Conservation (phyloP, 2,888 invertebrate species). For the Thera britannica region DNA sequence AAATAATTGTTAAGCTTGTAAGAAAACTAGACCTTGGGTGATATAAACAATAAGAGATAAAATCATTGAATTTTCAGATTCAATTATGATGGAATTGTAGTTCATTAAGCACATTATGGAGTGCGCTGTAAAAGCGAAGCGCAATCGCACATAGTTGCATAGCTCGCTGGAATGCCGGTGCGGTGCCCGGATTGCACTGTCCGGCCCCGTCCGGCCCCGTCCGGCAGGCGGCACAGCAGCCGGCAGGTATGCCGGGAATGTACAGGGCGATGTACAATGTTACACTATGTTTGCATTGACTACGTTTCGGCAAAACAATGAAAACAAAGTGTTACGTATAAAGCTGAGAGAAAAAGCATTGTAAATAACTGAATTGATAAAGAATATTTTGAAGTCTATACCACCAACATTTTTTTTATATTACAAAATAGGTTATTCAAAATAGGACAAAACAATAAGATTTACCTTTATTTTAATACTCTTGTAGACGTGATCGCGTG, state of each 20-base stretch:
- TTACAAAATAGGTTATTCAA: neutral
- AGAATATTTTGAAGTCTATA: neutral
- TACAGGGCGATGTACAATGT: neutral
- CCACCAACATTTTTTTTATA: neutral
- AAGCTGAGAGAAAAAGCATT: too few relatives aligned
- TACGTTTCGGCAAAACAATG: too few relatives aligned
- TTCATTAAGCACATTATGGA: constrained; percentile 6
- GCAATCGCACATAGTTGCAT: constrained; percentile 9
- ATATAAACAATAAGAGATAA: too few relatives aligned
- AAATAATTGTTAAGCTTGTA: too few relatives aligned
- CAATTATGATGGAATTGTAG: neutral
- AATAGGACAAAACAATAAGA: constrained; percentile 5
- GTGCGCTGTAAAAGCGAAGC: constrained; percentile 24
- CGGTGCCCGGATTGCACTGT: constrained; percentile 6
- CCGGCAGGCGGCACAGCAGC: neutral
- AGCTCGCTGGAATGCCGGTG: constrained; percentile 3
- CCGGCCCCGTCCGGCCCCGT: neutral
- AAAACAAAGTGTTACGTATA: too few relatives aligned
- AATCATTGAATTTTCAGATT: neutral
- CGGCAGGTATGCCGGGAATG: constrained; percentile 8
- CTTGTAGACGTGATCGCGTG: constrained; percentile 18
- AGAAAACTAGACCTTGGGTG: too few relatives aligned
- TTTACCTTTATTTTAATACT: constrained; percentile 1
- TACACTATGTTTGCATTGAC: constrained; percentile 14
- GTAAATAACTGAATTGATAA: too few relatives aligned